These are phyloP conservation scores for Andinoacara biseriatus DNA, from an alignment of 2,113 vertebrate species.

Conservation along the genomic window DNA sequence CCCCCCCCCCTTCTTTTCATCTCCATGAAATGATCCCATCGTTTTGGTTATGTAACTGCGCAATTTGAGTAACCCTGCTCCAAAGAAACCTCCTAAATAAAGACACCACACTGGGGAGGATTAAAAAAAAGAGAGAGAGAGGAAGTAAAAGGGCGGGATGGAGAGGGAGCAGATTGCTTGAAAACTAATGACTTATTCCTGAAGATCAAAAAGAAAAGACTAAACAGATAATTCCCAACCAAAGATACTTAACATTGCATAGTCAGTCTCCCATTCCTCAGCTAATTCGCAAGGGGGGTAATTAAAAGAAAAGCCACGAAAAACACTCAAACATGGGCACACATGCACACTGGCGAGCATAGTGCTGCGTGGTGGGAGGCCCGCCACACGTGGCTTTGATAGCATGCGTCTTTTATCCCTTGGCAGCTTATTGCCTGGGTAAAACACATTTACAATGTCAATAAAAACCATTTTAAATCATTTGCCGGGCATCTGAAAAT, in stretches of 20 bases:
- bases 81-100: constrained; percentile 66
- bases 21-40: constrained; percentile 25
- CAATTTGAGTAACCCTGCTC: constrained; percentile 64
- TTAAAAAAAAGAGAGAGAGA: constrained; percentile 26
- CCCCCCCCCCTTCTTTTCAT: not conserved
- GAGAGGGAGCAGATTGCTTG: constrained; percentile 57
- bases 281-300: constrained; percentile 72
- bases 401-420: constrained; percentile 71
- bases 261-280: constrained; percentile 43
- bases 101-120: constrained; percentile 41
- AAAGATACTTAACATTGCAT: constrained; percentile 63
- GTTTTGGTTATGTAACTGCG: constrained; percentile 60
- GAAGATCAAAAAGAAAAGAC: constrained; percentile 68
- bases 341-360: constrained; percentile 26
- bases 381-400: constrained; percentile 69
- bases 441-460: constrained; percentile 80
- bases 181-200: constrained; percentile 70
- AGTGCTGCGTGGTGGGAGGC: constrained; percentile 62
- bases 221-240: constrained; percentile 70
- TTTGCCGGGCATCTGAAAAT: constrained; percentile 69
- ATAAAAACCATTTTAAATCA: constrained; percentile 81
- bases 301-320: constrained; percentile 71
- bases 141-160: constrained; percentile 34
- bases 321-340: constrained; percentile 54
- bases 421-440: constrained; percentile 71